These are phyloP conservation scores for Linyphia triangularis DNA, from an alignment of 2,888 invertebrate genomes.

Conservation along the genomic window DNA sequence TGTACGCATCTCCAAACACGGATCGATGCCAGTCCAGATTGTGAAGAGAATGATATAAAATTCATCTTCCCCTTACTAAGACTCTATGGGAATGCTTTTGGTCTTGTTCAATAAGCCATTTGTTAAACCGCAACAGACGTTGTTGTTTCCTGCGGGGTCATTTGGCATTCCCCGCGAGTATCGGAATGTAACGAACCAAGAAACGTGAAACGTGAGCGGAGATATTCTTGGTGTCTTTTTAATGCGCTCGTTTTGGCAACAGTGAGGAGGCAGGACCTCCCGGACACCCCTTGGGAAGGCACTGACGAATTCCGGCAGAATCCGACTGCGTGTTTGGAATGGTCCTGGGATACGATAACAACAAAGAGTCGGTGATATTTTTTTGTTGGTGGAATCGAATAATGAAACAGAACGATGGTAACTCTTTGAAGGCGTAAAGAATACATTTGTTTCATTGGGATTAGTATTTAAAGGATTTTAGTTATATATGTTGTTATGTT, in stretches of 20 bases:
- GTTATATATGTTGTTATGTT: too few species aligned
- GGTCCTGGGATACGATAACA: not conserved
- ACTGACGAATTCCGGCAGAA: conserved; percentile 43
- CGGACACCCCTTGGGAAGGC: conserved; percentile 9
- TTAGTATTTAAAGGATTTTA: too few species aligned
- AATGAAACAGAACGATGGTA: too few species aligned
- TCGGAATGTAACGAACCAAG: conserved; percentile 49
- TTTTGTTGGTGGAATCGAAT: too few species aligned
- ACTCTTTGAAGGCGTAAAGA: too few species aligned
- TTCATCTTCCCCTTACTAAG: too few species aligned
- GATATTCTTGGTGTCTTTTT: conserved; percentile 20
- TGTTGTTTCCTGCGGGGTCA: conserved; percentile 4
- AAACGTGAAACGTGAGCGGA: conserved; percentile 58
- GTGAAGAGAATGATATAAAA: too few species aligned
- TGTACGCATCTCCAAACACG: too few species aligned
- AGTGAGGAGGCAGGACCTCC: not conserved
- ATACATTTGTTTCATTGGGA: too few species aligned
- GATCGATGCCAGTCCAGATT: too few species aligned
- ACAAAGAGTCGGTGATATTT: too few species aligned
- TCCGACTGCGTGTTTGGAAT: conserved; percentile 37
- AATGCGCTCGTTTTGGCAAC: conserved; percentile 17
- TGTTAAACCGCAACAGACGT: not conserved
- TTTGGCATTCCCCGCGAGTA: conserved; percentile 46
- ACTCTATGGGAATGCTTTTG: too few species aligned
- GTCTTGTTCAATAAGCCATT: conserved; percentile 47